Evolutionary conservation across 2,888 invertebrate genomes (phyloP).

Genomic region (Nipponacmea schrenckii): DNA sequence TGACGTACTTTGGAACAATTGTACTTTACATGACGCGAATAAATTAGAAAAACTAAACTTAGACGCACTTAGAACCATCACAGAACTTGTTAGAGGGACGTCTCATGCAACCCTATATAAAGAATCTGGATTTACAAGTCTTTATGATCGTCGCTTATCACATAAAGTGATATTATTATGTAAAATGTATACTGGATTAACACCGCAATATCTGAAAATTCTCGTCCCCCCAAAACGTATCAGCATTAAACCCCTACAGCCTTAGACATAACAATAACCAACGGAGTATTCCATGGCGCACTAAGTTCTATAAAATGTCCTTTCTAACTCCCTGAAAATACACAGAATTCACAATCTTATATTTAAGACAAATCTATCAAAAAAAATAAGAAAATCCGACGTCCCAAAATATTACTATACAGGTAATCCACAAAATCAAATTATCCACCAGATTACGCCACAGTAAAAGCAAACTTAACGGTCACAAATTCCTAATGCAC

Average conservation of each 20-base stretch:
- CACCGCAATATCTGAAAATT: neutral
- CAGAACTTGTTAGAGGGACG: neutral
- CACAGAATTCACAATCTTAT: too few relatives aligned
- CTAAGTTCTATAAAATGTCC: neutral
- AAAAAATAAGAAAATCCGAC: too few relatives aligned
- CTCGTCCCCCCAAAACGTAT: neutral
- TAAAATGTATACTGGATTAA: neutral
- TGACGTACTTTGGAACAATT: neutral
- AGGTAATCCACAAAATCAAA: neutral
- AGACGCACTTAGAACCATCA: neutral
- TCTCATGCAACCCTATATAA: neutral
- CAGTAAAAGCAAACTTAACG: neutral
- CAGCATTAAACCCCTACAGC: neutral
- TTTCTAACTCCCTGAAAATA: neutral
- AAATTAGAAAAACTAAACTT: conserved; percentile 1
- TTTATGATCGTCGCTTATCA: neutral
- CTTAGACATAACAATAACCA: neutral
- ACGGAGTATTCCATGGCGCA: neutral
- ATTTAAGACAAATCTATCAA: too few relatives aligned
- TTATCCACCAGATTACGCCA: neutral
- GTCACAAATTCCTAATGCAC: neutral
- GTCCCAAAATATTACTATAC: too few relatives aligned
- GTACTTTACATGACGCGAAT: neutral
- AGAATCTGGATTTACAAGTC: neutral
- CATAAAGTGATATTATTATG: neutral